Evolutionary conservation across 2,888 invertebrate genomes (phyloP), one percentile per base, ranked within the genome.

Genomic region (Isotomurus palustris): DNA sequence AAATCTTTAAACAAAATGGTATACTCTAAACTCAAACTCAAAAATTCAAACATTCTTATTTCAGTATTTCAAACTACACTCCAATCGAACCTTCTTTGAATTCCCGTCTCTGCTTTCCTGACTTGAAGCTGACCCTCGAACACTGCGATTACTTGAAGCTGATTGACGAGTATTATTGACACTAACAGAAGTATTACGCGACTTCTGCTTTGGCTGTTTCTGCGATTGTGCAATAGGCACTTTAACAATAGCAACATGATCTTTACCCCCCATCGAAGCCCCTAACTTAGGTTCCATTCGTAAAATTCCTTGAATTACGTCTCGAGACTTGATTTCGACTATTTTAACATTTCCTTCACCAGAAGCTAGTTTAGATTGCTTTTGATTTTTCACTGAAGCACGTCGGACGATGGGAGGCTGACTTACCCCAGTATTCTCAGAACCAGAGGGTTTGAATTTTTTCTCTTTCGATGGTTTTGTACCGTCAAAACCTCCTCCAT

Each of bases 321-420:
- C 86, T 72, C 79, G 82, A 71, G 83, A 85, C 64, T 80, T 83
- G 1, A 87, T 81, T 71, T 83, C 86, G 14, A 87, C 87, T 44
- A 70, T 70, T 57, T 69, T 68, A n/a, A 70, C 67, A 61, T 70
- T 70, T 50, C 68, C 65, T 38, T 64, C 62, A 58, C 56, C 60
- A 35, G 43, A 57, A 51, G 43, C 56, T 44, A 58, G 49, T 38
- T 41, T 58, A 21, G 43, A n/a, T n/a, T n/a, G n/a, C 21, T 5
- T 6, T 22, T 53, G 45, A 27, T 55, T 55, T 35, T 56, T 58
- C 49, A 49, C 53, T 17, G 56, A 58, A 56, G 41, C 41, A 8
- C 58, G 28, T 47, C 56, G 53, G 12, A 44, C 53, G 6, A 58
- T 28, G 19, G 43, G 24, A 22, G 49, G 17, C 14, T 52, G 51